Evolutionary conservation across 2,888 invertebrate species (phyloP).

Genomic region (Melikaiella ostensackeni): DNA sequence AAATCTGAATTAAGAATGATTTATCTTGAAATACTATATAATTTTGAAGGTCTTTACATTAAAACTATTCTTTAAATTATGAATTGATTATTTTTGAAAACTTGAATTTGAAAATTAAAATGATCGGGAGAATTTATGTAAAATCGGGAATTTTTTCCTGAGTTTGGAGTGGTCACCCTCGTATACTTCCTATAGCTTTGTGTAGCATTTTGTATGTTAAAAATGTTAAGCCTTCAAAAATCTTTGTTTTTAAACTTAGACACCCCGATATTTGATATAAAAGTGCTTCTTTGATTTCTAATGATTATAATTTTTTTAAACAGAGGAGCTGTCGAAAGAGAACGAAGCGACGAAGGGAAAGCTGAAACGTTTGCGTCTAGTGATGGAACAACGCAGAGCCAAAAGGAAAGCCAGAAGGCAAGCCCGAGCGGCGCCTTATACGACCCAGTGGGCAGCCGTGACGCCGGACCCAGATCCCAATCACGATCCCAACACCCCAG

Average conservation of each 20-base stretch:
- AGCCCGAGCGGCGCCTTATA: constrained; percentile 85
- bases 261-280: no score
- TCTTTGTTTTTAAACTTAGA: not conserved
- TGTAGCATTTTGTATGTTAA: no score
- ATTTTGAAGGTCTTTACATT: no score
- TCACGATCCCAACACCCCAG: constrained; percentile 71
- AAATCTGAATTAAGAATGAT: no score
- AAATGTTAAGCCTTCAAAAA: not conserved
- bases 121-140: no score
- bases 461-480: constrained; percentile 75
- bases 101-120: no score
- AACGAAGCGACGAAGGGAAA: constrained; percentile 91
- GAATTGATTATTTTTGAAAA: no score
- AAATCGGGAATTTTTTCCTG: no score
- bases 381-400: constrained; percentile 92
- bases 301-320: constrained; percentile 29
- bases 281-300: no score
- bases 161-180: no score
- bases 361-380: constrained; percentile 90
- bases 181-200: not conserved
- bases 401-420: constrained; percentile 84
- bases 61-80: no score
- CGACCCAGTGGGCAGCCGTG: constrained; percentile 77
- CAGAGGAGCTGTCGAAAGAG: constrained; percentile 81
- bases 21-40: no score